Conservation (phyloP, 2,797 vertebrate species). For the Enteromius afrohamiltoni region DNA sequence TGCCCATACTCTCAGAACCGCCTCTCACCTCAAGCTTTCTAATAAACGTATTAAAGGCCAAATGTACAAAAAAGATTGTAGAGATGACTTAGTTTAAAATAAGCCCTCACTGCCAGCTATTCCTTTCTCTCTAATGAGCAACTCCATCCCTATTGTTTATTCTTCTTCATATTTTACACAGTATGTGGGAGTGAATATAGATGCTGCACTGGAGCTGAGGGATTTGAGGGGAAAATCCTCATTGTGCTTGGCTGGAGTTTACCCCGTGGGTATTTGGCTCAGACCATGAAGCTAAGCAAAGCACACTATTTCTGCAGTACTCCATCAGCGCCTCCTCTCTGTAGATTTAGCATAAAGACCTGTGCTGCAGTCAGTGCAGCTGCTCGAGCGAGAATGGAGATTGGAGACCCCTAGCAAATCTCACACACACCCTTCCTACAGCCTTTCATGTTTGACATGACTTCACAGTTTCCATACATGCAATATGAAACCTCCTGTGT, state of each 20-base stretch:
- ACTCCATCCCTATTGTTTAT: conserved; percentile 22
- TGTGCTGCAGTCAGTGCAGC: conserved; percentile 2
- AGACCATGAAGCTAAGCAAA: conserved; percentile 20
- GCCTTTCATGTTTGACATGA: not conserved
- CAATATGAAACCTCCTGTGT: not conserved
- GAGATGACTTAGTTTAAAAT: conserved; percentile 21
- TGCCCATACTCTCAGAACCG: not conserved
- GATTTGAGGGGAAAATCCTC: conserved; percentile 41
- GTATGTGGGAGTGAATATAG: conserved; percentile 25
- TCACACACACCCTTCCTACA: not conserved
- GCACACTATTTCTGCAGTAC: conserved; percentile 23
- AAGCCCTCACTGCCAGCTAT: conserved; percentile 13
- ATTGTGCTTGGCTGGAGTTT: conserved; percentile 23
- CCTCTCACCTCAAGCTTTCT: conserved; percentile 4
- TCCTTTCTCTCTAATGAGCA: conserved; percentile 21
- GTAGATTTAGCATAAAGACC: not conserved
- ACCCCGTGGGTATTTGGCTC: conserved; percentile 24
- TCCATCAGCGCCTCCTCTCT: conserved; percentile 17
- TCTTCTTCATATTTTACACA: not conserved
- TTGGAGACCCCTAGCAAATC: not conserved
- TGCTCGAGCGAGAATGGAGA: not conserved
- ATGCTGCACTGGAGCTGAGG: conserved; percentile 6
- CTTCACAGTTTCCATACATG: conserved; percentile 7
- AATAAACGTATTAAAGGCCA: conserved; percentile 25
- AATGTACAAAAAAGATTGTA: not conserved